Conservation (phyloP, 2,888 invertebrate species). For the Megalurothrips usitatus region DNA sequence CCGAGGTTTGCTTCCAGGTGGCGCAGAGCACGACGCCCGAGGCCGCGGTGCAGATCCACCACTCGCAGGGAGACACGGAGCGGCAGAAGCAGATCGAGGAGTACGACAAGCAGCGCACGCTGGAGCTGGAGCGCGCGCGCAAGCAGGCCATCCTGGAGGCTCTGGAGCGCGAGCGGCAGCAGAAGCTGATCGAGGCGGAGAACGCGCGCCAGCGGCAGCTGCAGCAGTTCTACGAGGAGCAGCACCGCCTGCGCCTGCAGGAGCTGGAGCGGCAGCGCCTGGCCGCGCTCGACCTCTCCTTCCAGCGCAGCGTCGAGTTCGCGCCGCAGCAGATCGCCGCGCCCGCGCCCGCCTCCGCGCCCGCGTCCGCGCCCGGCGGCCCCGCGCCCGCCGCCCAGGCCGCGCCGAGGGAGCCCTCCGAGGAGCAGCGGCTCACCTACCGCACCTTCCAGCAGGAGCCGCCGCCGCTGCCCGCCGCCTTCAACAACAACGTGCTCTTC, state of each 20-base stretch:
- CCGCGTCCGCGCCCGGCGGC: neutral
- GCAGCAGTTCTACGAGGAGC: slow-evolving; percentile 25
- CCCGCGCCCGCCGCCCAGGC: neutral
- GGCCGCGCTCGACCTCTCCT: slow-evolving; percentile 8
- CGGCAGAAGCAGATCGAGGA: slow-evolving; percentile 19
- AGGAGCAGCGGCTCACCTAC: slow-evolving; percentile 14
- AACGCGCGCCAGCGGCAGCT: slow-evolving; percentile 12
- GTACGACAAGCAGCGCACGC: slow-evolving; percentile 12
- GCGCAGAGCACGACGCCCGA: slow-evolving; percentile 17
- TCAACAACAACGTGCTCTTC: neutral
- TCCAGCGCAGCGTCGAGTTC: slow-evolving; percentile 23
- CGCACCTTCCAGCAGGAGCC: slow-evolving; percentile 19
- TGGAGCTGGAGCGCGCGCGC: slow-evolving; percentile 16
- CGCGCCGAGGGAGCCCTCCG: slow-evolving; percentile 4
- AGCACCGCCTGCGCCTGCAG: slow-evolving; percentile 21
- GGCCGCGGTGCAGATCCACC: slow-evolving; percentile 18
- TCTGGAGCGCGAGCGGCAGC: slow-evolving; percentile 12
- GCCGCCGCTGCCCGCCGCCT: neutral
- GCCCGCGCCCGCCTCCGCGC: neutral
- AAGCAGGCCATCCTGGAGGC: slow-evolving; percentile 23
- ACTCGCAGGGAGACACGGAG: slow-evolving; percentile 22
- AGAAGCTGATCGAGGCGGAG: slow-evolving; percentile 21
- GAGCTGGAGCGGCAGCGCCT: slow-evolving; percentile 15
- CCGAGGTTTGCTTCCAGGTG: neutral
- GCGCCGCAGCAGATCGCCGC: slow-evolving; percentile 7